phyloP scores from a whole-genome alignment of 2,888 invertebrate genomes.

The Anoplius nigerrimus region DNA sequence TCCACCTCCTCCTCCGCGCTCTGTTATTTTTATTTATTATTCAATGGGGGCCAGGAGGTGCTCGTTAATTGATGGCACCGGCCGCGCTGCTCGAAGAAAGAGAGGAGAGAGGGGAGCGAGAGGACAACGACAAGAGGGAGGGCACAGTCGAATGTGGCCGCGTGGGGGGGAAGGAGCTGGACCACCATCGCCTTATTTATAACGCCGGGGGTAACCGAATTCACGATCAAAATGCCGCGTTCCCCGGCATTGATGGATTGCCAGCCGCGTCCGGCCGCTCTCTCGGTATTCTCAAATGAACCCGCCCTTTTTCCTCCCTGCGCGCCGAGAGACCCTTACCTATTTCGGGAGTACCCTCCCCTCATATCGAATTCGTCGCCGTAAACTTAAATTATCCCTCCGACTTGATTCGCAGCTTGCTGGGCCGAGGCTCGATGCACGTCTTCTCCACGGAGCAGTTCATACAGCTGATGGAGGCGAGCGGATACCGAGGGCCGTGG shows the following conservation, averaged over 20 bases:
- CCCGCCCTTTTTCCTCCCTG: slow-evolving; percentile 52
- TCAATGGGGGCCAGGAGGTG: slow-evolving; percentile 70
- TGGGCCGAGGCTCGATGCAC: slow-evolving; percentile 97
- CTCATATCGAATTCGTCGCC: neutral
- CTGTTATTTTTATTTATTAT: slow-evolving; percentile 71
- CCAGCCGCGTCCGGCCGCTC: slow-evolving; percentile 50
- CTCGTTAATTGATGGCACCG: slow-evolving; percentile 73
- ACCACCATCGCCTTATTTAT: slow-evolving; percentile 68
- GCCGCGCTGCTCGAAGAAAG: slow-evolving; percentile 52
- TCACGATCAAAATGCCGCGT: slow-evolving; percentile 72
- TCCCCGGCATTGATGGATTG: slow-evolving; percentile 72
- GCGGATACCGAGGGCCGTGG: slow-evolving; percentile 72
- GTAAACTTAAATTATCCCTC: neutral
- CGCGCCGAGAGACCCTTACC: neutral
- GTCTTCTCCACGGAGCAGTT: slow-evolving; percentile 92
- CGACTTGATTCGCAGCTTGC: slow-evolving; percentile 77
- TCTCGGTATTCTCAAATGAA: slow-evolving; percentile 61
- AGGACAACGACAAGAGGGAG: slow-evolving; percentile 16
- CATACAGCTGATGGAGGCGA: slow-evolving; percentile 78
- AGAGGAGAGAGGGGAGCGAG: slow-evolving; percentile 14
- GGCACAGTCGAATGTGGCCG: neutral
- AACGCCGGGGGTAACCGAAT: slow-evolving; percentile 68
- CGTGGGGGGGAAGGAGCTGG: slow-evolving; percentile 23
- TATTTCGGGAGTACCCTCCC: too few relatives aligned
- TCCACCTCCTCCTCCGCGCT: slow-evolving; percentile 31